phyloP scores from a whole-genome alignment of 35 echinoderm and acorn worm species.

The Apostichopus parvimensis region DNA sequence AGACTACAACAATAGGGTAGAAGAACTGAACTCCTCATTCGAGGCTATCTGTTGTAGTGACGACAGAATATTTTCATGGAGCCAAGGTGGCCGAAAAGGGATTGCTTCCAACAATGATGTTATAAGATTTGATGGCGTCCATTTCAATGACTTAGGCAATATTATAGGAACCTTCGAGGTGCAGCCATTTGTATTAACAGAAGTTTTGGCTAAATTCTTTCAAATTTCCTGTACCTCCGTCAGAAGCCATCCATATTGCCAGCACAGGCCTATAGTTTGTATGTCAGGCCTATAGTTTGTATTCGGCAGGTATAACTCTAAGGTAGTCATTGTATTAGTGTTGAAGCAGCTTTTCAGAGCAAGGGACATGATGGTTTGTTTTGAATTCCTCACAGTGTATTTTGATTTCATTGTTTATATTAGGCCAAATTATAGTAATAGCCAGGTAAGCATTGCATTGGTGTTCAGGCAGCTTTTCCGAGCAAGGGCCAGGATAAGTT shows the following conservation, averaged over 20 bases:
- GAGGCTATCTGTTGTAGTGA: constrained; percentile 5
- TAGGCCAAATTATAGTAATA: neutral
- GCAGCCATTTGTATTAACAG: constrained; percentile 1
- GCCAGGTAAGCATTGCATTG: neutral
- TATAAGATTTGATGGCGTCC: constrained; percentile 33
- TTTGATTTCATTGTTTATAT: neutral
- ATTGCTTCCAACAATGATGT: neutral
- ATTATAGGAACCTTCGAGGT: constrained; percentile 15
- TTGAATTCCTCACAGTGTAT: neutral
- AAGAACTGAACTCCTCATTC: constrained; percentile 22
- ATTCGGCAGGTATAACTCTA: neutral
- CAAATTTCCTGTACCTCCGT: neutral
- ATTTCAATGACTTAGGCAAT: constrained; percentile 9
- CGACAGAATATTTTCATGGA: neutral
- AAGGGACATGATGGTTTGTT: neutral
- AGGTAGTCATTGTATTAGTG: neutral
- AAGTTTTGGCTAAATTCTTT: constrained; percentile 20
- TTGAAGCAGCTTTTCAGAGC: constrained; percentile 8
- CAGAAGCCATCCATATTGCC: neutral
- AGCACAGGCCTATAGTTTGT: neutral
- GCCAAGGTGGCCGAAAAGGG: constrained; percentile 9
- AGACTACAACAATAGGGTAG: constrained; percentile 36
- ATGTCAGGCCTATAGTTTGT: neutral
- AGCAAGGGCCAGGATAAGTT: no score
- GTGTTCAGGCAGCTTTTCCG: no score